These are phyloP conservation scores for Choreutis nemorana DNA, from an alignment of 2,888 invertebrate genomes.

Conservation along the genomic window DNA sequence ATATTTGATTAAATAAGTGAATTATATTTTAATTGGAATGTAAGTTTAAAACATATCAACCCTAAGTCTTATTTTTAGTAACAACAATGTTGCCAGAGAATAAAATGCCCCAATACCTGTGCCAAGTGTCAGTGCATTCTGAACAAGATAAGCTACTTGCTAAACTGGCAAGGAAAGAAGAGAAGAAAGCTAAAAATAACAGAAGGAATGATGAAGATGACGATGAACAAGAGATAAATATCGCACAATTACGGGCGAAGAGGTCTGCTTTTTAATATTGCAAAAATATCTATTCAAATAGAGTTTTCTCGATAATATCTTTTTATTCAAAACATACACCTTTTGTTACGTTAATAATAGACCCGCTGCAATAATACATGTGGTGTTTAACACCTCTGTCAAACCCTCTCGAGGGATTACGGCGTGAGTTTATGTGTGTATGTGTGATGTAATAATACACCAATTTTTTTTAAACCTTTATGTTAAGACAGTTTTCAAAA, in stretches of 20 bases:
- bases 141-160: conserved; percentile 80
- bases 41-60: too few relatives aligned
- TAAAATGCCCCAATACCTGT: conserved; percentile 73
- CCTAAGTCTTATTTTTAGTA: conserved; percentile 21
- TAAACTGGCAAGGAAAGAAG: conserved; percentile 83
- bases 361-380: too few relatives aligned
- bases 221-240: conserved; percentile 59
- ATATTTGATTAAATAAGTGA: conserved; percentile 2
- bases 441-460: too few relatives aligned
- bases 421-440: too few relatives aligned
- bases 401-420: too few relatives aligned
- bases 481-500: conserved; percentile 2
- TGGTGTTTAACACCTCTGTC: too few relatives aligned
- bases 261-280: too few relatives aligned
- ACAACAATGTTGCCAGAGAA: conserved; percentile 42
- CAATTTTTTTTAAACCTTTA: not conserved
- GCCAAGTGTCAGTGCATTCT: conserved; percentile 85
- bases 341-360: too few relatives aligned
- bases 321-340: too few relatives aligned
- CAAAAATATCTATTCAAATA: too few relatives aligned
- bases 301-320: too few relatives aligned
- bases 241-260: conserved; percentile 60
- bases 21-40: conserved; percentile 1
- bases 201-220: conserved; percentile 45
- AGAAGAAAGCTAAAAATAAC: conserved; percentile 72